Conservation (phyloP, 2,888 invertebrate genomes). For the Bellardia bayeri region DNA sequence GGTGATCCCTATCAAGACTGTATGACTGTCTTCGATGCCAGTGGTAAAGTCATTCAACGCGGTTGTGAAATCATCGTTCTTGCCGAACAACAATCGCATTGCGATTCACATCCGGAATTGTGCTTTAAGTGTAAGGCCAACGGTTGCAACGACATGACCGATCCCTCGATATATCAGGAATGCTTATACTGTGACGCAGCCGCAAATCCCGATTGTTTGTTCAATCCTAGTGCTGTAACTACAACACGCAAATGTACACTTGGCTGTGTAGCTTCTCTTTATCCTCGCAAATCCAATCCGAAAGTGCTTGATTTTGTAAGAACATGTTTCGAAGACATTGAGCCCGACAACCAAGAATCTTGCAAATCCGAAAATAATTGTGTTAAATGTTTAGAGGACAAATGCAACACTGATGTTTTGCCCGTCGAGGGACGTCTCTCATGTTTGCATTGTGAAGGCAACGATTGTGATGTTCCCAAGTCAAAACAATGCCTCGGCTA, state of each 20-base stretch:
- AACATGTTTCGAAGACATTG: conserved; percentile 76
- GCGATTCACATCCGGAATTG: conserved; percentile 71
- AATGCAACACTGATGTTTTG: conserved; percentile 73
- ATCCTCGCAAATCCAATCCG: conserved; percentile 69
- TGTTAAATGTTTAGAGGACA: conserved; percentile 63
- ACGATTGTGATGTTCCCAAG: conserved; percentile 70
- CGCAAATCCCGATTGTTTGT: conserved; percentile 71
- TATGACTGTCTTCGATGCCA: conserved; percentile 73
- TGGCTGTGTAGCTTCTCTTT: conserved; percentile 75
- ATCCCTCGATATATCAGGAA: conserved; percentile 58
- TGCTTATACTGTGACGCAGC: conserved; percentile 75
- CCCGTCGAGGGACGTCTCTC: conserved; percentile 71
- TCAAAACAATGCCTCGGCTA: conserved; percentile 69
- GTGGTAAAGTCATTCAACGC: conserved; percentile 71
- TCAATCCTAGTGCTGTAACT: conserved; percentile 52
- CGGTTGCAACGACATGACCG: conserved; percentile 74
- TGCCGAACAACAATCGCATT: conserved; percentile 59
- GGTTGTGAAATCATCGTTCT: conserved; percentile 74
- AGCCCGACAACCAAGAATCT: conserved; percentile 69
- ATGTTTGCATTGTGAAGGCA: conserved; percentile 73
- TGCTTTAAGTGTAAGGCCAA: conserved; percentile 77
- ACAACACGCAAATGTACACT: conserved; percentile 73
- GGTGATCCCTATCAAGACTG: conserved; percentile 75
- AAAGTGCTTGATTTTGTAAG: conserved; percentile 73
- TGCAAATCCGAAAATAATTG: conserved; percentile 73